Conservation (phyloP, 2,888 invertebrate genomes). For the Diaprepes abbreviatus region DNA sequence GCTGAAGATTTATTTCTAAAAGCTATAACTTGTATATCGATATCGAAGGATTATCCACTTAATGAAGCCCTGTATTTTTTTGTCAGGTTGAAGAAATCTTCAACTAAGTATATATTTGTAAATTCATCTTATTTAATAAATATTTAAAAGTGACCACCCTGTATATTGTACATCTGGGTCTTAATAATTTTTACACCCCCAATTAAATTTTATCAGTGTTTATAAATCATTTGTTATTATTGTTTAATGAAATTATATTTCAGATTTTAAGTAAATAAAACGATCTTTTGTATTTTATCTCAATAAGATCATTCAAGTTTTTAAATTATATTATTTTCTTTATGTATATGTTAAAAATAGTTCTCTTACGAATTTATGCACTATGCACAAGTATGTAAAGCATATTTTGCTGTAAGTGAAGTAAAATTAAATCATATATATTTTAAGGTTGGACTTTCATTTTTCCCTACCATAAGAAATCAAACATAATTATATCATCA, state of each 20-base stretch:
- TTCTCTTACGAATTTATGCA: conserved; percentile 60
- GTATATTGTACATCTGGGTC: neutral
- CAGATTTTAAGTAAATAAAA: neutral
- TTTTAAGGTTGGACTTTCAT: conserved; percentile 17
- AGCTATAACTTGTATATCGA: too few species aligned
- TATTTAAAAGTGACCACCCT: neutral
- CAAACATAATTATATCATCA: too few species aligned
- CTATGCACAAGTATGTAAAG: conserved; percentile 65
- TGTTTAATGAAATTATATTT: neutral
- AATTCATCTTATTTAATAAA: too few species aligned
- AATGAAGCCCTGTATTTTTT: too few species aligned
- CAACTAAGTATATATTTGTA: too few species aligned
- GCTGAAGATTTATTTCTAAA: too few species aligned
- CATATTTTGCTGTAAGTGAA: conserved; percentile 56
- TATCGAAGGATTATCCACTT: too few species aligned
- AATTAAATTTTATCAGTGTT: neutral
- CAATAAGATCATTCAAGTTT: conserved; percentile 9
- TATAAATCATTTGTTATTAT: conserved; percentile 3
- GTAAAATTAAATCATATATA: conserved; percentile 36
- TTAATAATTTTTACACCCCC: neutral
- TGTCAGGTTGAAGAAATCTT: too few species aligned
- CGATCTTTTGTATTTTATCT: neutral
- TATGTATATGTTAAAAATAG: conserved; percentile 60
- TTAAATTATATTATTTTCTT: conserved; percentile 19
- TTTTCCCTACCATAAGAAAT: too few species aligned